Evolutionary conservation across 2,797 vertebrate species (phyloP), one percentile per base, ranked within the genome.

Genomic region (Crenuchus spilurus): DNA sequence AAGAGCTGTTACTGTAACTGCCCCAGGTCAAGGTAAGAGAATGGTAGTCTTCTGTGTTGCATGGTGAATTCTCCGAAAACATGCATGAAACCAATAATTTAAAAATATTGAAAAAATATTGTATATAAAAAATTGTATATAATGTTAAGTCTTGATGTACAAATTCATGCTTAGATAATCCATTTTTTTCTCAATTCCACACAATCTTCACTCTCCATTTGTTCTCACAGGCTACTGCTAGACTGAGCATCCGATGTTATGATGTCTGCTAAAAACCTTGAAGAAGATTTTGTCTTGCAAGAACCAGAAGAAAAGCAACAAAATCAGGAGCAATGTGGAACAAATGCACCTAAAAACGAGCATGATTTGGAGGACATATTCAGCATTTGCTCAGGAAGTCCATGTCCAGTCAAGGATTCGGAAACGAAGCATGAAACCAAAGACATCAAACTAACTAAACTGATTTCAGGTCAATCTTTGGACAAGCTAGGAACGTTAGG

Each of bases 21-120:
- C 60, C 37, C 62, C 72, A 72, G 68, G 79, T 78, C 22, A 65
- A 75, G 72, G 62, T 71, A 75, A 72, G 61, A 49, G 35, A 71
- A 44, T 26, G 31, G 6, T 16, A 18, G 7, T n/a, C 11, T 39
- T 13, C 18, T 18, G 6, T 35, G 9, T 26, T 20, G 1, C 16
- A 37, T 13, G 2, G n/a, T n/a, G n/a, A n/a, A n/a, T n/a, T n/a
- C n/a, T n/a, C n/a, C n/a, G n/a, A n/a, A n/a, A n/a, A n/a, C n/a
- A n/a, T n/a, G n/a, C n/a, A n/a, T n/a, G n/a, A n/a, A n/a, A n/a
- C n/a, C n/a, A n/a, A n/a, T 60, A 5, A 37, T 37, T 4, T 58
- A n/a, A 58, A 1, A 58, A 6, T 28, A 14, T 30, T n/a, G n/a
- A n/a, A n/a, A n/a, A n/a, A n/a, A n/a, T n/a, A n/a, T n/a, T n/a